A percentile compares a stretch with the other conserved stretches of the same genome.
Evolutionary conservation across 2,797 vertebrate genomes (phyloP).

Genomic region (Parauchenoglanis punctatus): DNA sequence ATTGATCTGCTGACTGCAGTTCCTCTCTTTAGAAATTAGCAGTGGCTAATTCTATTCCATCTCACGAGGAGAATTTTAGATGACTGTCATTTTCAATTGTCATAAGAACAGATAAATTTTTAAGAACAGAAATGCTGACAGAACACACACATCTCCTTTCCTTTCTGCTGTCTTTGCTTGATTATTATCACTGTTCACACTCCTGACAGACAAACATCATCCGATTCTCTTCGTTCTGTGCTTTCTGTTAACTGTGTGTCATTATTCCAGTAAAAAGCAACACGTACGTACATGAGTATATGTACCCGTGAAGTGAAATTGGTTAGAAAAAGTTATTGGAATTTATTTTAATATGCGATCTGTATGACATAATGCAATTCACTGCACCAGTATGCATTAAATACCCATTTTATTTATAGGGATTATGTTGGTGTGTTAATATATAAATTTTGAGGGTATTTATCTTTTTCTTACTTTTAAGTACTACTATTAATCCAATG

Average conservation of each 20-base stretch:
- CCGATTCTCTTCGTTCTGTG: conserved; percentile 14
- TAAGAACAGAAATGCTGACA: conserved; percentile 51
- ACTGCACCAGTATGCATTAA: not conserved
- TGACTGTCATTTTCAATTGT: not conserved
- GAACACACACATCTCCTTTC: not conserved
- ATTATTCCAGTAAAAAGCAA: not conserved
- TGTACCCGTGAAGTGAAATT: not conserved
- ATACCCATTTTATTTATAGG: not conserved
- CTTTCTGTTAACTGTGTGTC: not conserved
- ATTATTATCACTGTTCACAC: conserved; percentile 51
- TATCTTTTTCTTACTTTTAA: not conserved
- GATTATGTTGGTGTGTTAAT: not conserved
- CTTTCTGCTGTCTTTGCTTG: conserved; percentile 45
- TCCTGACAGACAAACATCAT: conserved; percentile 32
- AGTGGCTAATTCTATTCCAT: not conserved
- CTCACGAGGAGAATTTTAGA: conserved; percentile 19
- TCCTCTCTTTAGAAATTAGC: not conserved
- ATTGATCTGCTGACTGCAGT: not conserved
- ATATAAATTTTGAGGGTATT: not conserved
- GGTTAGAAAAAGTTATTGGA: not conserved
- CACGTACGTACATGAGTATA: not conserved
- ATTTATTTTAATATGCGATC: not conserved
- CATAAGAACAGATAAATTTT: conserved; percentile 34
- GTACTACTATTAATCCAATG: not conserved
- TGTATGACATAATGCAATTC: not conserved